Conservation (phyloP, 2,113 vertebrate genomes). For the Tauraco erythrolophus region DNA sequence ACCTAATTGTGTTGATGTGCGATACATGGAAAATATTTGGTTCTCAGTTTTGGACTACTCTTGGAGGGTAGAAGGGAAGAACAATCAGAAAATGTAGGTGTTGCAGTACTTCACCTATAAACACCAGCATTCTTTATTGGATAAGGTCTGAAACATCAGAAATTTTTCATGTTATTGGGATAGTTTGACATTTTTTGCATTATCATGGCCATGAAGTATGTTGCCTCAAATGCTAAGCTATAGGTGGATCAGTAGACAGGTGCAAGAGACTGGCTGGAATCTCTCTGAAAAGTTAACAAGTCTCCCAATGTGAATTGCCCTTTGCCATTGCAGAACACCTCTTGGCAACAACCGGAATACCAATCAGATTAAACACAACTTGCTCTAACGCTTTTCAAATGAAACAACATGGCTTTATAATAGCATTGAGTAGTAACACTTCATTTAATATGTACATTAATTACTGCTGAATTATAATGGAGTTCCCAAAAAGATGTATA, state of each 20-base stretch:
- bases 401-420: conserved; percentile 20
- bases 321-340: neutral
- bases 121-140: neutral
- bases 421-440: conserved; percentile 16
- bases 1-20: neutral
- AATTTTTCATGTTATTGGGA: neutral
- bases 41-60: neutral
- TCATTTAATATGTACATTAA: conserved; percentile 48
- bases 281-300: neutral
- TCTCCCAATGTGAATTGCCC: neutral
- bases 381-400: conserved; percentile 21
- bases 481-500: conserved; percentile 15
- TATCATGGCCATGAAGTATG: neutral
- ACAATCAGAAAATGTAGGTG: neutral
- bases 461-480: conserved; percentile 52
- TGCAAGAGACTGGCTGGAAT: neutral
- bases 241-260: neutral
- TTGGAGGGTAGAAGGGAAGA: neutral
- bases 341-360: neutral
- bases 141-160: neutral
- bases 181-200: neutral
- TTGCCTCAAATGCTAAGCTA: neutral
- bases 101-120: neutral
- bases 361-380: neutral
- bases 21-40: neutral